Percentiles rank a stretch among this genome's conserved stretches.
These are phyloP conservation scores for Altica lythri DNA, from an alignment of 2,888 invertebrate species.

Conservation along the genomic window DNA sequence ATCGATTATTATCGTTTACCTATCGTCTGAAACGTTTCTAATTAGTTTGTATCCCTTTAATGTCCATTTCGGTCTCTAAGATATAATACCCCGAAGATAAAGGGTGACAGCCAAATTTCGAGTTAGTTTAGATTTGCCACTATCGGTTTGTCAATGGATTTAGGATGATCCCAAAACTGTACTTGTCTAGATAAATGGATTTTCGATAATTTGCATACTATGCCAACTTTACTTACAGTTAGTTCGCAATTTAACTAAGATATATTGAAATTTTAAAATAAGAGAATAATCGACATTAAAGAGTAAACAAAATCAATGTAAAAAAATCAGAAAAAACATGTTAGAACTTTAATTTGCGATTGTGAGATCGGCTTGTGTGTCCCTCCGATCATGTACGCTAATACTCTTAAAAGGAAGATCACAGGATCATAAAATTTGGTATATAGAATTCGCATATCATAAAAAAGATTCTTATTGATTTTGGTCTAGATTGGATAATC, in stretches of 20 bases:
- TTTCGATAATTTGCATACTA: conserved; percentile 9
- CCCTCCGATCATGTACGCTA: too few relatives aligned
- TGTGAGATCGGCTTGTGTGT: too few relatives aligned
- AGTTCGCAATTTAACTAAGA: too few relatives aligned
- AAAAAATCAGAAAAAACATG: too few relatives aligned
- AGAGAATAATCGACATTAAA: not conserved
- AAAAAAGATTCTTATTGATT: too few relatives aligned
- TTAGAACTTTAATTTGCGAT: too few relatives aligned
- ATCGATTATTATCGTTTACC: conserved; percentile 25
- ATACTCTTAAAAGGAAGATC: too few relatives aligned
- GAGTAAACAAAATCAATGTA: not conserved
- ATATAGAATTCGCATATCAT: too few relatives aligned
- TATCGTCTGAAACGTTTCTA: conserved; percentile 20
- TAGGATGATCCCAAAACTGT: conserved; percentile 6
- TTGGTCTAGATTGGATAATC: too few relatives aligned
- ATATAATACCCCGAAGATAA: conserved; percentile 19
- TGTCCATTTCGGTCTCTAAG: conserved; percentile 11
- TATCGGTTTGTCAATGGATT: conserved; percentile 23
- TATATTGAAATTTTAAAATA: not conserved
- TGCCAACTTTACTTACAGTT: not conserved
- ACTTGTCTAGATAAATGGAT: conserved; percentile 9
- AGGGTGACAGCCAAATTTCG: conserved; percentile 22
- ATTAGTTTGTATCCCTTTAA: conserved; percentile 26
- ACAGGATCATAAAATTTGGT: too few relatives aligned
- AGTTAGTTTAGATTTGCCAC: conserved; percentile 16